phyloP scores from a whole-genome alignment of 2,797 vertebrate species.

The Protonibea diacanthus region DNA sequence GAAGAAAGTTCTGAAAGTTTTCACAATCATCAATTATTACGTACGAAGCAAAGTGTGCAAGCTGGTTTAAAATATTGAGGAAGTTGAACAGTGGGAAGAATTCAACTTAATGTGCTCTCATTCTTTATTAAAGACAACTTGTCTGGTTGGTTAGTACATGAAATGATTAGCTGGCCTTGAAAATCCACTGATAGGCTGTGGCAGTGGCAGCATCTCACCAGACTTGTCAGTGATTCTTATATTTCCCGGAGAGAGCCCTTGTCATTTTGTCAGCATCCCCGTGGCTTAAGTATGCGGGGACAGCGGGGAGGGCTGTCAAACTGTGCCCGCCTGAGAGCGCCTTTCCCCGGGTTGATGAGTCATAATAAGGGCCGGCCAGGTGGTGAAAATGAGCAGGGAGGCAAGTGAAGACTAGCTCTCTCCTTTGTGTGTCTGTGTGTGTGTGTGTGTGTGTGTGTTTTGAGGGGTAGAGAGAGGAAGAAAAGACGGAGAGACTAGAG shows the following conservation, averaged over 20 bases:
- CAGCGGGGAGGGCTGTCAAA: constrained; percentile 75
- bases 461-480: constrained; percentile 11
- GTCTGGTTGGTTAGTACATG: constrained; percentile 18
- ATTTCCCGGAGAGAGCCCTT: constrained; percentile 62
- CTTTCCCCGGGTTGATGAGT: constrained; percentile 73
- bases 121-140: constrained; percentile 35
- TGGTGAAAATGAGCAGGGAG: constrained; percentile 59
- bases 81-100: neutral
- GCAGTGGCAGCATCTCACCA: constrained; percentile 50
- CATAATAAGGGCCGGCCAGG: constrained; percentile 74
- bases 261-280: constrained; percentile 78
- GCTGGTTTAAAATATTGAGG: neutral
- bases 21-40: neutral
- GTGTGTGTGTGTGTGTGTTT: constrained; percentile 8
- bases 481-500: constrained; percentile 9
- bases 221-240: constrained; percentile 67
- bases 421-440: constrained; percentile 2
- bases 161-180: constrained; percentile 47
- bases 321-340: constrained; percentile 62
- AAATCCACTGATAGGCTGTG: constrained; percentile 38
- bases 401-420: neutral
- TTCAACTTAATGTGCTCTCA: neutral
- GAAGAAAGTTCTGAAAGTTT: neutral
- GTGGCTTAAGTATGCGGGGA: constrained; percentile 70
- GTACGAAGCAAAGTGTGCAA: neutral